Base-by-base conservation (phyloP, 2,797 vertebrate genomes). In the Myotis pilosus region DNA sequence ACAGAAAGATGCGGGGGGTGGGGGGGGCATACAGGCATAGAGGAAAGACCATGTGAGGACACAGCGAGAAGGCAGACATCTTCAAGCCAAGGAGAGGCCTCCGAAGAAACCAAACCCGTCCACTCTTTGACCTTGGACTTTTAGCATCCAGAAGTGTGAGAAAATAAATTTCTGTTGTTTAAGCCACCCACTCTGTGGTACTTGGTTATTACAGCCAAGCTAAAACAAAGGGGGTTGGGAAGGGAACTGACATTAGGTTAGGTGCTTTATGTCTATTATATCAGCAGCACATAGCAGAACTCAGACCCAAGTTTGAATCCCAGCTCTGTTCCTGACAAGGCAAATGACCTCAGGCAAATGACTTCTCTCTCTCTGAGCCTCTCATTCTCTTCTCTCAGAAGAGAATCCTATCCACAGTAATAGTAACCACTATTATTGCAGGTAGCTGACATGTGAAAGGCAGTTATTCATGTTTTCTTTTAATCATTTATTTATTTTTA, bases 1-100 rank as follows among this genome's bases (percentile, higher is more conserved):
- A 30, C 8, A 47, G 16, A 19, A 62, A 64, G 66, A 75, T 36
- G 49, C 6, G 3, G 2, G 7, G 15, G 16, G 3, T 10, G 1
- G 28, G 8, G 8, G 33, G 36, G 6, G 28, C 4, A 41, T 47
- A 28, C 17, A 30, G 1, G 3, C 25, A 68, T 0, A 36, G 19
- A 71, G 47, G 15, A 28, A 60, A 62, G 82, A 82, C 7, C 13
- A 7, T 0, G 2, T 8, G 41, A 44, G 55, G 44, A 55, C 36
- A 11, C 28, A 33, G 68, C 0, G 0, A 76, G 68, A 36, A 76
- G n/a, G 11, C 6, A 6, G 62, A 17, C 8, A 6, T 15, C 74
- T 6, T 38, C 1, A 60, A 19, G 33, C 36, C 53, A 36, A 33
- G 62, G 38, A 20, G 12, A 84, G 33, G 19, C 53, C 41, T 51